phyloP scores from a whole-genome alignment of 1,140 invertebrate species.

The Ganaspis sp. region DNA sequence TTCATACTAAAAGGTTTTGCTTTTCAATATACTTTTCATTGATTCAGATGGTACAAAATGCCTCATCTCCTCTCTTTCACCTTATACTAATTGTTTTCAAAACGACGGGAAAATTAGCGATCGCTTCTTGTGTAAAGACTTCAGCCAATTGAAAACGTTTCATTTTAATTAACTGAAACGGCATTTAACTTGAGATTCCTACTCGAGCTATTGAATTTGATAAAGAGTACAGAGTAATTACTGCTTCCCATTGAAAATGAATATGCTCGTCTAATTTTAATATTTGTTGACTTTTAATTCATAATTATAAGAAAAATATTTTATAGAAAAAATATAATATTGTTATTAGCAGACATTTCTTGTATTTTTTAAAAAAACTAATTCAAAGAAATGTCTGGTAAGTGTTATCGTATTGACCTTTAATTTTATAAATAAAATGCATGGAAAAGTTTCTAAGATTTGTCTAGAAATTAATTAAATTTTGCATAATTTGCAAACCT shows the following conservation, averaged over 20 bases:
- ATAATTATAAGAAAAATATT: not conserved
- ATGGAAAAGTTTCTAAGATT: not conserved
- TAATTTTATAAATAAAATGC: no score
- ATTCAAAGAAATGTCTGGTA: no score
- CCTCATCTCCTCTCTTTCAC: not conserved
- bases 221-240: not conserved
- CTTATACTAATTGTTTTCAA: not conserved
- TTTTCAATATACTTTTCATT: not conserved
- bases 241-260: not conserved
- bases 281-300: not conserved
- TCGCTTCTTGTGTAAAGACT: not conserved
- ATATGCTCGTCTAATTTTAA: not conserved
- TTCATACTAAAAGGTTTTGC: not conserved
- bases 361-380: no score
- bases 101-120: not conserved
- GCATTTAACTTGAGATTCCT: not conserved
- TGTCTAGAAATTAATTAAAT: conserved; percentile 3
- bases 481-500: not conserved
- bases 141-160: not conserved
- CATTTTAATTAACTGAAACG: not conserved
- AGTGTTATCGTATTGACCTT: no score
- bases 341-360: no score
- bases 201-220: not conserved
- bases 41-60: not conserved
- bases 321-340: not conserved